These are phyloP conservation scores for Drosophila nigromelanica DNA, from an alignment of 1,140 invertebrate species.

Conservation along the genomic window DNA sequence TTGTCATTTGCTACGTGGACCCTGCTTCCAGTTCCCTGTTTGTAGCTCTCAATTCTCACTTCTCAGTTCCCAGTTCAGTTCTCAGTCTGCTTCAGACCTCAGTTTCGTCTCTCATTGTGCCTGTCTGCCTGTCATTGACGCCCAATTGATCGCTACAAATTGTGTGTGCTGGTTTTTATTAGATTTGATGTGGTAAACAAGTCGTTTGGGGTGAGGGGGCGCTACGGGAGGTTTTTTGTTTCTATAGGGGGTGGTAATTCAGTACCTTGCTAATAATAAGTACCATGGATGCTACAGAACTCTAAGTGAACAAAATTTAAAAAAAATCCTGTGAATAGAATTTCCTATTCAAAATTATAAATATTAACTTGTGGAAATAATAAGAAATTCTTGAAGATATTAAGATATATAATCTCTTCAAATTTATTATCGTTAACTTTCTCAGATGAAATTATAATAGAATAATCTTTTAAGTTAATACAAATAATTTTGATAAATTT, in stretches of 20 bases:
- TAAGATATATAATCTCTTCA: too few relatives aligned
- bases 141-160: constrained; percentile 60
- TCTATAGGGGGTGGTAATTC: neutral
- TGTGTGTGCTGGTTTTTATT: constrained; percentile 60
- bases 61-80: neutral
- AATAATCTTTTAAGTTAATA: too few relatives aligned
- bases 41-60: neutral
- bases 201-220: constrained; percentile 14
- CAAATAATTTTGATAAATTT: too few relatives aligned
- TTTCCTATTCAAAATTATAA: too few relatives aligned
- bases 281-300: neutral
- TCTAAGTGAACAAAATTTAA: neutral
- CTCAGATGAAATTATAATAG: too few relatives aligned
- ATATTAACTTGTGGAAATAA: too few relatives aligned
- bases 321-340: too few relatives aligned
- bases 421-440: too few relatives aligned
- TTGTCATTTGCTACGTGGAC: constrained; percentile 2
- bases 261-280: neutral
- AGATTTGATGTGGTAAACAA: constrained; percentile 57
- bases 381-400: too few relatives aligned
- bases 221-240: neutral
- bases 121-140: constrained; percentile 30
- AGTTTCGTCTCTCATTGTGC: neutral
- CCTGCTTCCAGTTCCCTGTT: neutral
- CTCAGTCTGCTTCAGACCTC: too few relatives aligned